phyloP scores from a whole-genome alignment of 1,140 invertebrate species.

The Lutraria rhynchaena region DNA sequence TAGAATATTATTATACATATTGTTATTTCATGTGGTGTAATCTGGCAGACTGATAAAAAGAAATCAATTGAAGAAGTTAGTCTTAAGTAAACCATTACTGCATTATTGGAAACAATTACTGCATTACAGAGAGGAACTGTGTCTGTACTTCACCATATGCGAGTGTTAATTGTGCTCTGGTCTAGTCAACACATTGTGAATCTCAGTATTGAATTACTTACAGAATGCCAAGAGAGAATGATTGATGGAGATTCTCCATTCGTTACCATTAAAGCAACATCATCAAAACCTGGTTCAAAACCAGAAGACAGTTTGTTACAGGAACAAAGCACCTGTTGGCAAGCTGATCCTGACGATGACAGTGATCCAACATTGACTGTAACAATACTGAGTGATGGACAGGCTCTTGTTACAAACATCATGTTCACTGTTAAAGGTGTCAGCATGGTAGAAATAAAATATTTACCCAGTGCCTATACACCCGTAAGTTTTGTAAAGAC shows the following conservation, averaged over 20 bases:
- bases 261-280: slow-evolving; percentile 28
- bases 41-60: no score
- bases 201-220: background rate
- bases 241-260: slow-evolving; percentile 47
- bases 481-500: slow-evolving; percentile 53
- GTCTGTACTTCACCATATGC: no score
- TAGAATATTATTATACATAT: no score
- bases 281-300: slow-evolving; percentile 43
- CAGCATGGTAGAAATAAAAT: slow-evolving; percentile 44
- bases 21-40: no score
- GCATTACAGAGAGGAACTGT: no score
- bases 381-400: slow-evolving; percentile 33
- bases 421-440: slow-evolving; percentile 31
- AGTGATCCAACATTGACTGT: background rate
- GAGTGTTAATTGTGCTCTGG: no score
- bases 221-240: slow-evolving; percentile 51
- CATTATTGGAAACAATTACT: no score
- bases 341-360: slow-evolving; percentile 19
- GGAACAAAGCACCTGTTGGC: slow-evolving; percentile 43
- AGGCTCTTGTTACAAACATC: slow-evolving; percentile 38
- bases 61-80: no score
- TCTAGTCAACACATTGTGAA: no score
- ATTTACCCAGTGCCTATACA: slow-evolving; percentile 40
- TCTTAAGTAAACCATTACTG: no score
- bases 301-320: slow-evolving; percentile 36